phyloP scores from a whole-genome alignment of 2,113 vertebrate genomes.

The Oxygymnocypris stewartii region DNA sequence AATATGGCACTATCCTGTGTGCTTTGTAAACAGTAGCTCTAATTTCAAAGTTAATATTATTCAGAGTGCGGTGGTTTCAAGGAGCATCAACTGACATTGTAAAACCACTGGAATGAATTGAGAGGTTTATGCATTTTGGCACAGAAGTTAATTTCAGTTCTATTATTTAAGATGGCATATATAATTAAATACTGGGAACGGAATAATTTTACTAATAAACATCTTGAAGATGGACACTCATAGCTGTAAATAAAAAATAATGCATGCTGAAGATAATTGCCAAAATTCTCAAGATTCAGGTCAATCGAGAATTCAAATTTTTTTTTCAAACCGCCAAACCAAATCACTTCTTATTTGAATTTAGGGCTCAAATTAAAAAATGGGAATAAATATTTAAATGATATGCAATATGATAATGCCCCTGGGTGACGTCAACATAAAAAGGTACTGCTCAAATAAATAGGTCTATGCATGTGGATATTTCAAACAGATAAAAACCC shows the following conservation, averaged over 20 bases:
- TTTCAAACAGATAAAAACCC: no score
- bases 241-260: not conserved
- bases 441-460: no score
- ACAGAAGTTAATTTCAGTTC: not conserved
- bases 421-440: not conserved
- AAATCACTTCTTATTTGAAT: not conserved
- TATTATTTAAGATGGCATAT: not conserved
- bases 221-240: not conserved
- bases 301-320: not conserved
- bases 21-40: not conserved
- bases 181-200: not conserved
- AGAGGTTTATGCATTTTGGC: slow-evolving; percentile 10
- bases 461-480: no score
- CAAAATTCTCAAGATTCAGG: not conserved
- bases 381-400: not conserved
- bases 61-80: not conserved
- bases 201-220: not conserved
- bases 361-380: not conserved
- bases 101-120: not conserved
- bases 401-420: not conserved
- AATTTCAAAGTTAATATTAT: not conserved
- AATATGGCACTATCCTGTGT: not conserved
- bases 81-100: not conserved
- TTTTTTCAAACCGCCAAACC: not conserved
- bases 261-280: not conserved